Percentiles rank a stretch among this genome's conserved stretches.
phyloP scores from a whole-genome alignment of 2,888 invertebrate genomes.

The Watsonalla binaria region DNA sequence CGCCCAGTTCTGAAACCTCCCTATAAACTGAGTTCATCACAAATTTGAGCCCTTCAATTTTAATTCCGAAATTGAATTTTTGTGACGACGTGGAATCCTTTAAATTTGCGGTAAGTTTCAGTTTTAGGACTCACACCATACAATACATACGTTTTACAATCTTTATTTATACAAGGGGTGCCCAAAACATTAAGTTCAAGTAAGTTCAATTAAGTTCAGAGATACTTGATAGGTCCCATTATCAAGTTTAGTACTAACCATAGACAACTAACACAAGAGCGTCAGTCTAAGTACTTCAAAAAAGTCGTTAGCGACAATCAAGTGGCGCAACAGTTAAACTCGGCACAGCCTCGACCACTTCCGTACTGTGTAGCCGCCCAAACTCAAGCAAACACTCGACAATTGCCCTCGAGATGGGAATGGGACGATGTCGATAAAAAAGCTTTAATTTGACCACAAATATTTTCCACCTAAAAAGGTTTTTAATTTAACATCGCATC shows the following conservation, averaged over 20 bases:
- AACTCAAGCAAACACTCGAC: constrained; percentile 71
- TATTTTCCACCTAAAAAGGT: not conserved
- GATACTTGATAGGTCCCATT: not conserved
- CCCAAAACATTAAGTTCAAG: not conserved
- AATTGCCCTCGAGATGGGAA: constrained; percentile 58
- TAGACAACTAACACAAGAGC: constrained; percentile 8
- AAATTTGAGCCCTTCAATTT: too few relatives aligned
- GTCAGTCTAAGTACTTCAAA: constrained; percentile 21
- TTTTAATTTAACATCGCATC: not conserved
- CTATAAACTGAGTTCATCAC: too few relatives aligned
- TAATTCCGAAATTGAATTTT: too few relatives aligned
- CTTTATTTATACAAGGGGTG: too few relatives aligned
- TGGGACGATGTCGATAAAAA: constrained; percentile 24
- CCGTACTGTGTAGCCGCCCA: constrained; percentile 54
- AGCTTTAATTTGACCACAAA: not conserved
- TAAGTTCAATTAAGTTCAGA: too few relatives aligned
- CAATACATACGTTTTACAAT: too few relatives aligned
- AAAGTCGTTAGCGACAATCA: constrained; percentile 50
- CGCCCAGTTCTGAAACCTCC: too few relatives aligned
- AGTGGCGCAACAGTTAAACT: constrained; percentile 73
- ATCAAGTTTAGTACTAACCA: not conserved
- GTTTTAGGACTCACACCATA: too few relatives aligned
- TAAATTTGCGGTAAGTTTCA: too few relatives aligned
- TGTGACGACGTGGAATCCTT: too few relatives aligned
- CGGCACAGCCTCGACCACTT: constrained; percentile 66